phyloP scores from a whole-genome alignment of 2,113 vertebrate genomes.

The Vulpes ferrilata region DNA sequence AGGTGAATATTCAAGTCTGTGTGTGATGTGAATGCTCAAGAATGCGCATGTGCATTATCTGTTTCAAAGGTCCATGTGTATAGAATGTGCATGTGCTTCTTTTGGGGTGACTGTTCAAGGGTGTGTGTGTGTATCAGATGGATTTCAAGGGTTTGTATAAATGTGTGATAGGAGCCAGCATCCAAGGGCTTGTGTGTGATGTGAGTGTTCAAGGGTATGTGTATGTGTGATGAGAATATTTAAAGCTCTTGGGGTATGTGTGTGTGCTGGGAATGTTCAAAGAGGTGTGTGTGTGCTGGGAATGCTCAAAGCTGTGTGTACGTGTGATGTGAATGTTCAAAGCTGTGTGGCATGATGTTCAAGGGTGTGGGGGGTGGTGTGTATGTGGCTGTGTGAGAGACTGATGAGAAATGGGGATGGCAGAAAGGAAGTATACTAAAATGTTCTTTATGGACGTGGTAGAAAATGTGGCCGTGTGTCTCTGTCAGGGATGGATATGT shows the following conservation, averaged over 20 bases:
- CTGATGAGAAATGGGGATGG: background rate
- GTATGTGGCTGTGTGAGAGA: background rate
- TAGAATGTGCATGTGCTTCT: background rate
- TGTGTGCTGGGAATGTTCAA: slow-evolving; percentile 8
- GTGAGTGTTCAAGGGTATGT: slow-evolving; percentile 23
- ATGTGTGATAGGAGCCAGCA: background rate
- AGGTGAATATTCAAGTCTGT: background rate
- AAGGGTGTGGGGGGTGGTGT: background rate
- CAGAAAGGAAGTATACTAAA: background rate
- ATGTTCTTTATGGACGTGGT: background rate
- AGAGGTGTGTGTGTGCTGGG: background rate
- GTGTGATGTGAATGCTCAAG: background rate
- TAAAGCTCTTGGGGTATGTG: background rate
- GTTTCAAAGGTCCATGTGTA: background rate
- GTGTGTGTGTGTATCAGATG: background rate
- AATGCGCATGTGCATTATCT: accelerated
- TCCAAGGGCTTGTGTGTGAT: background rate
- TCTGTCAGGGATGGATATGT: background rate
- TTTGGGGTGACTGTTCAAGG: background rate
- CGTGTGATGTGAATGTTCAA: background rate
- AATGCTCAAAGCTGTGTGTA: slow-evolving; percentile 21
- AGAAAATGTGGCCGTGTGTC: background rate
- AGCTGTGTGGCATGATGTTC: background rate
- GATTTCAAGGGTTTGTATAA: background rate
- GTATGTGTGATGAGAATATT: slow-evolving; percentile 18